Evolutionary conservation across 2,888 invertebrate genomes (phyloP), one percentile per base, ranked within the genome.

Genomic region (Drosophila meridiana): DNA sequence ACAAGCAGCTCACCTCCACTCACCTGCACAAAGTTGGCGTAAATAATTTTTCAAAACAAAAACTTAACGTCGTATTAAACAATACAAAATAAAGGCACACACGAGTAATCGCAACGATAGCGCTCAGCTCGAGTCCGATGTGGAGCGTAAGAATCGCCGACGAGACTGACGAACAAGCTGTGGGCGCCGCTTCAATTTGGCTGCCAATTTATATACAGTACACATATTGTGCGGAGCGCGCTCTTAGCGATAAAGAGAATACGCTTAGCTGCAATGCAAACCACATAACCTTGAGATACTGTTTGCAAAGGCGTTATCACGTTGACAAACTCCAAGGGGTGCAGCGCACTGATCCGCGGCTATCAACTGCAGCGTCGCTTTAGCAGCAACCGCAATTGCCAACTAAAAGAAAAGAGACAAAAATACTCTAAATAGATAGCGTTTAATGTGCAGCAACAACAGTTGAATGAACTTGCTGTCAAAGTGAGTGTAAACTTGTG

Each of bases 201-300:
- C 57, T 48, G 76, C 34, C 76, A 75, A 85, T 87, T 89, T 87
- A 82, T 85, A 73, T n/a, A 36, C 43, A 64, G 30, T 61, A 52
- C 14, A 38, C 28, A 47, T 45, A 60, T 45, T 48, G 43, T 40
- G 34, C 36, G n/a, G 8, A 34, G n/a, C 32, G 40, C 36, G 42
- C 71, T 80, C 83, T 69, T 65, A 47, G 20, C 64, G 70, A 74
- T 75, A 71, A 82, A 87, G 88, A 75, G 55, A 58, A 61, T 20
- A 40, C 58, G 28, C 56, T 14, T 28, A 55, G 26, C 32, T 52
- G 48, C 52, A 40, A 34, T 20, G 9, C 3, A 53, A 36, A 34
- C n/a, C 34, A 7, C 30, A 34, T 59, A 86, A 71, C 90, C 88
- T 88, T 84, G 86, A 89, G 60, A 71, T 82, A 82, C 80, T 1